Base-by-base conservation (phyloP, 2,797 vertebrate species). In the Euthynnus affinis region DNA sequence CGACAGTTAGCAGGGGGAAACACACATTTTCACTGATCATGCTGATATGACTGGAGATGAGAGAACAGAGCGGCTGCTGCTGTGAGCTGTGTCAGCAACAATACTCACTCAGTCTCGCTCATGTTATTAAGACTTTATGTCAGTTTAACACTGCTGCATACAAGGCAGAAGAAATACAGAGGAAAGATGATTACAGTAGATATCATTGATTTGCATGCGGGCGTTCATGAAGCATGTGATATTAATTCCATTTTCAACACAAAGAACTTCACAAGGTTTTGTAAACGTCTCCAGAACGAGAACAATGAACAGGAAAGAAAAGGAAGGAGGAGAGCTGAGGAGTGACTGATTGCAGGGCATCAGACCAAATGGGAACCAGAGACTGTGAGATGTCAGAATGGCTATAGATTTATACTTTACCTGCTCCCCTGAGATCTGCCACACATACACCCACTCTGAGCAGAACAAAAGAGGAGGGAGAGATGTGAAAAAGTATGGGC, bases 301-400 rank as follows among this genome's bases (percentile, higher is more conserved):
- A 85, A 77, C 78, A 87, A 75, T 79, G 87, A 90, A 76, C 48
- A 68, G 48, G 60, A 74, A 75, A 80, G 80, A 79, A 72, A 52
- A 25, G 23, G 69, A 83, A 80, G 65, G 66, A 69, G 76, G 73
- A 65, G 80, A 83, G 67, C 59, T 53, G 64, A 75, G 60, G 65
- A 88, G 87, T 92, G 93, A 91, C 88, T 85, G 88, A 92, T 93
- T 86, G 85, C 77, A 76, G 85, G 89, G 86, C 85, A 85, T 85
- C 63, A 1, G n/a, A 90, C 87, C 86, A 93, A 93, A 94, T 94
- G 86, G 80, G 89, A 93, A 93, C 91, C 91, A 94, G 94, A 94
- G 87, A 89, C 82, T 81, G 86, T 55, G 90, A 93, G 85, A 89
- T 86, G 91, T 91, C 92, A 88, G 83, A 71, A 64, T 76, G 69